Evolutionary conservation across 1,140 invertebrate genomes (phyloP), one percentile per base, ranked within the genome.

Genomic region (Microplitis demolitor): DNA sequence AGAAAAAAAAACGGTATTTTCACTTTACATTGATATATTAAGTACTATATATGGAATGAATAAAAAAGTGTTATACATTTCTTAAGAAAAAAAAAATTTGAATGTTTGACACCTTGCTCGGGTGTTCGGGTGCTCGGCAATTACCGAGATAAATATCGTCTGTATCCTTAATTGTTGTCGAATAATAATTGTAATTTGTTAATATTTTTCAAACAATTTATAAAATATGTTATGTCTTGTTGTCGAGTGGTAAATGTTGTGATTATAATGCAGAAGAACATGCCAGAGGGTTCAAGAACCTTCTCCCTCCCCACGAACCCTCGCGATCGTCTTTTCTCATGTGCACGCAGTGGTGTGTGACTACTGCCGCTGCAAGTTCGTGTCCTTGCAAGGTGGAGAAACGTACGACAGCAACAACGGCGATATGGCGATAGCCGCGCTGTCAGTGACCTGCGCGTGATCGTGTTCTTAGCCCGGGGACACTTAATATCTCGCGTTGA

Each of bases 331-430:
- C 53, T n/a, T 54, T 24, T 54, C 53, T 54, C 53, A 54, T 14
- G 53, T 24, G 33, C 53, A 13, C 51, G 33, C 31, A 37, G 58
- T 35, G 56, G 31, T 63, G 60, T 34, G 34, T 62, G 39, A 64
- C 60, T 56, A 64, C 64, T 64, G 31, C 33, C 5, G 53, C n/a
- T 54, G 16, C 53, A 31, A 45, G 39, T 45, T 45, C 16, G 64
- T 72, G 71, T 72, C 71, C 71, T 72, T 72, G 71, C 71, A 72
- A 72, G 71, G 71, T 67, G 66, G 71, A 72, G 54, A 72, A 24
- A 62, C 60, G 37, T 16, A 9, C 37, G 56, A 37, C 62, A 64
- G 50, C 56, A 24, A 39, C 50, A 31, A 56, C 33, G 34, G 31
- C 50, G 33, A 54, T 51, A 54, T 54, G 51, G 37, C 53, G 33